Conservation (phyloP, 1,140 invertebrate genomes). For the Pygmarrhopalites habei region DNA sequence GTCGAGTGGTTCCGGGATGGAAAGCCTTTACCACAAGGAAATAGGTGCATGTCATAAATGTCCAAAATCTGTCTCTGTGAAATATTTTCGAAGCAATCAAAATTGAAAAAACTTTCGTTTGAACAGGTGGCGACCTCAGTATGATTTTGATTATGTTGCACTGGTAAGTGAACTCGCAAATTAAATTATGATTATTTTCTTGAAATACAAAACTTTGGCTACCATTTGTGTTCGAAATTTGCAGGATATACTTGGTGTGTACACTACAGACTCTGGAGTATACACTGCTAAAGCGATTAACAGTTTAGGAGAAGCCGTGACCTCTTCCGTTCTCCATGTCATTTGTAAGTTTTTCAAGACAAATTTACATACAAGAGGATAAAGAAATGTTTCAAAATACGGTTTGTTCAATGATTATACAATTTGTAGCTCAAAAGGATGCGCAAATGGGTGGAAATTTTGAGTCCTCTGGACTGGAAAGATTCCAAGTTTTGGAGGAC, state of each 20-base stretch:
- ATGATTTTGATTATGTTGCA: conserved; percentile 83
- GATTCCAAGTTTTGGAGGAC: conserved; percentile 86
- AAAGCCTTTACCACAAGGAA: conserved; percentile 40
- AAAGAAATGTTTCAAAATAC: too few relatives aligned
- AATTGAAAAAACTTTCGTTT: too few relatives aligned
- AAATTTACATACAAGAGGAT: background rate
- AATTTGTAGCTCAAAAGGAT: conserved; percentile 22
- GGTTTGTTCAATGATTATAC: too few relatives aligned
- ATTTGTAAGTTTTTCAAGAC: conserved; percentile 48
- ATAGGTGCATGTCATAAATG: too few relatives aligned
- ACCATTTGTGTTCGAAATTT: too few relatives aligned
- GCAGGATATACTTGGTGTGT: too few relatives aligned
- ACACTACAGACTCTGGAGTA: conserved; percentile 88
- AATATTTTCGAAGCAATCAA: too few relatives aligned
- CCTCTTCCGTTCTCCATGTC: conserved; percentile 77
- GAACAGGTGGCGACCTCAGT: too few relatives aligned
- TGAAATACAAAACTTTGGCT: too few relatives aligned
- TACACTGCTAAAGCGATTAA: conserved; percentile 86
- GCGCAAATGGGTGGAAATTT: conserved; percentile 6
- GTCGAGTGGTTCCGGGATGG: conserved; percentile 98
- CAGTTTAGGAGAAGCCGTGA: conserved; percentile 75
- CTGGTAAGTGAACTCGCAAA: conserved; percentile 83
- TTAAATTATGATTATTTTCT: too few relatives aligned
- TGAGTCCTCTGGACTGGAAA: conserved; percentile 76
- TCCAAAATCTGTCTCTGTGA: conserved; percentile 92